phyloP scores from a whole-genome alignment of 2,888 invertebrate species.

The Dynastes hyllus region DNA sequence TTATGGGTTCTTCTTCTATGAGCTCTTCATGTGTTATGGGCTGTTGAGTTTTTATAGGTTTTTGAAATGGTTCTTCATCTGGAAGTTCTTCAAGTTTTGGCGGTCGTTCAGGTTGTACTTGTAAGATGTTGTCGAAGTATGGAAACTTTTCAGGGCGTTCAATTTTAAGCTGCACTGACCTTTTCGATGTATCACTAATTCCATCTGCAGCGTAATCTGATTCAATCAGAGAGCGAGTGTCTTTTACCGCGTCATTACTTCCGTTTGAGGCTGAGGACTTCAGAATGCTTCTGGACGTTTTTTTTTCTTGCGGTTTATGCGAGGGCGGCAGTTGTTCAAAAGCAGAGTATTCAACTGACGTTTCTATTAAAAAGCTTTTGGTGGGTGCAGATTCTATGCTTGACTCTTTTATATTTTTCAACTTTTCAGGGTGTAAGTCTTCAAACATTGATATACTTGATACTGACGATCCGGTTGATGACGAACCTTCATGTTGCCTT shows the following conservation, averaged over 20 bases:
- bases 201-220: background rate
- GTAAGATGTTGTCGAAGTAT: too few relatives aligned
- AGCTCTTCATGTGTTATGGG: too few relatives aligned
- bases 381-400: slow-evolving; percentile 11
- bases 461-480: slow-evolving; percentile 25
- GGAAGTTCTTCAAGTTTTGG: background rate
- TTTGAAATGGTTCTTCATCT: background rate
- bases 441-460: slow-evolving; percentile 37
- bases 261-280: slow-evolving; percentile 7
- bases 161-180: background rate
- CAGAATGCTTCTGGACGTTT: slow-evolving; percentile 37
- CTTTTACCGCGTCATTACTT: background rate
- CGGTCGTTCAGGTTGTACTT: too few relatives aligned
- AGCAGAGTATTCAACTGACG: slow-evolving; percentile 7
- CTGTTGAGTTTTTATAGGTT: too few relatives aligned
- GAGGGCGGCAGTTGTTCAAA: background rate
- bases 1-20: too few relatives aligned
- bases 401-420: slow-evolving; percentile 5
- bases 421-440: slow-evolving; percentile 16
- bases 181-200: background rate
- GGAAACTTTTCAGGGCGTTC: background rate
- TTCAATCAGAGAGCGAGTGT: background rate
- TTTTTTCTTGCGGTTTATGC: slow-evolving; percentile 5
- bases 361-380: slow-evolving; percentile 32
- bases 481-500: background rate